Evolutionary conservation across 1,140 invertebrate species (phyloP).

Genomic region (Drosophila micromelanica): DNA sequence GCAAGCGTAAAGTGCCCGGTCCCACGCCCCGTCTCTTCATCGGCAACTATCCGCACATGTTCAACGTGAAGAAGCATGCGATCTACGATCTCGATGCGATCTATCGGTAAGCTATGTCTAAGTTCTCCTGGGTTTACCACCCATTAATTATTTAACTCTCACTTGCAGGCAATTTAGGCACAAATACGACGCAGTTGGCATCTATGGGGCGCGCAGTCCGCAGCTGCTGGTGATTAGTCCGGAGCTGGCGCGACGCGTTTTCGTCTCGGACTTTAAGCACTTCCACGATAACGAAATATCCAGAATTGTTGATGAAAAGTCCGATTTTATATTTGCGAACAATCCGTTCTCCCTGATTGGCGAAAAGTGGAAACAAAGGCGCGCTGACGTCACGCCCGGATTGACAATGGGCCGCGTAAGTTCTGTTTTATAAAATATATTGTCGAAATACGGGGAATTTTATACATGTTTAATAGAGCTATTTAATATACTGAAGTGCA

Average conservation of each 20-base stretch:
- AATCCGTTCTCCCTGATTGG: conserved; percentile 85
- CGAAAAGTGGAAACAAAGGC: conserved; percentile 86
- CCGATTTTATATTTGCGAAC: conserved; percentile 84
- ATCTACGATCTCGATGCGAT: conserved; percentile 65
- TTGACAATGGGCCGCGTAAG: conserved; percentile 84
- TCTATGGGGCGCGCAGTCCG: conserved; percentile 57
- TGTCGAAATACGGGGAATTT: not conserved
- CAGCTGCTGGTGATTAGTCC: conserved; percentile 85
- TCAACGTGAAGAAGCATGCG: conserved; percentile 50
- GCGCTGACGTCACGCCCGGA: conserved; percentile 86
- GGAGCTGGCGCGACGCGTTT: conserved; percentile 85
- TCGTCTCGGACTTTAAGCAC: conserved; percentile 85
- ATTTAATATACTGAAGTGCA: no score
- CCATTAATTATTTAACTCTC: not conserved
- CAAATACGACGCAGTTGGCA: conserved; percentile 69
- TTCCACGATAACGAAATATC: conserved; percentile 83
- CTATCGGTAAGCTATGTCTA: conserved; percentile 49
- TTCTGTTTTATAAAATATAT: not conserved
- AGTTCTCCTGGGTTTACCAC: no score
- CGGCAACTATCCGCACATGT: conserved; percentile 69
- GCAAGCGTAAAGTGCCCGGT: conserved; percentile 64
- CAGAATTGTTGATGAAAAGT: conserved; percentile 73
- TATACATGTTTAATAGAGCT: no score
- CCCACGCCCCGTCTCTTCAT: conserved; percentile 67
- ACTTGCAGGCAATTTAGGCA: conserved; percentile 55